These are phyloP conservation scores for Cryptoblepharus egeriae DNA, from an alignment of 2,797 vertebrate genomes.

Conservation along the genomic window DNA sequence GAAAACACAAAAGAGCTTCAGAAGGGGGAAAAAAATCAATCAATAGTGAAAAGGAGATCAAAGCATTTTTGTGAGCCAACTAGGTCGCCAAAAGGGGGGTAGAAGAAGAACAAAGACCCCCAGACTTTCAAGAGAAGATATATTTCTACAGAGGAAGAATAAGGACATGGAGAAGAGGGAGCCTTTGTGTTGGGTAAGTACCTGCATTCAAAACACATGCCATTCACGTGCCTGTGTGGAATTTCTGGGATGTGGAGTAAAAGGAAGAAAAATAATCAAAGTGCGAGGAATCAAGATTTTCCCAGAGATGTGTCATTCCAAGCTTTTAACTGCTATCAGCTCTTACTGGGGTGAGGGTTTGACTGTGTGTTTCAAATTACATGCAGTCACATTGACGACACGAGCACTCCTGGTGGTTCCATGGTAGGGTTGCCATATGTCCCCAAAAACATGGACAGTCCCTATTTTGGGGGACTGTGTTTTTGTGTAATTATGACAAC, in stretches of 20 bases:
- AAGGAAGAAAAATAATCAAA: background rate
- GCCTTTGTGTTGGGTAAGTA: background rate
- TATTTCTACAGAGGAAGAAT: background rate
- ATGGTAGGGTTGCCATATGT: too few relatives aligned
- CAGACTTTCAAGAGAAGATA: background rate
- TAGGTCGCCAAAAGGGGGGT: background rate
- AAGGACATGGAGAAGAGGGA: background rate
- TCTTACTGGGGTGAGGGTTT: background rate
- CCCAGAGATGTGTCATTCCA: background rate
- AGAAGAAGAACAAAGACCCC: background rate
- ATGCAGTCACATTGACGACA: too few relatives aligned
- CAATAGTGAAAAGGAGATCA: slow-evolving; percentile 5
- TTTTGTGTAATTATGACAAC: too few relatives aligned
- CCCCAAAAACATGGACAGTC: too few relatives aligned
- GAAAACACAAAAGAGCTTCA: background rate
- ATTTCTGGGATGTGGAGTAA: background rate
- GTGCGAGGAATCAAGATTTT: background rate
- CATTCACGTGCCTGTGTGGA: background rate
- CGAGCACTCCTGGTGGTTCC: too few relatives aligned
- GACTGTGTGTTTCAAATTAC: too few relatives aligned
- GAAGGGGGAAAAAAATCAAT: background rate
- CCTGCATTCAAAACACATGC: background rate
- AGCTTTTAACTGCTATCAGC: background rate
- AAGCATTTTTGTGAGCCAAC: slow-evolving; percentile 8
- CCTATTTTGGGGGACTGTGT: too few relatives aligned